These are phyloP conservation scores for Xenopus borealis DNA, from an alignment of 2,113 vertebrate genomes.

Conservation along the genomic window DNA sequence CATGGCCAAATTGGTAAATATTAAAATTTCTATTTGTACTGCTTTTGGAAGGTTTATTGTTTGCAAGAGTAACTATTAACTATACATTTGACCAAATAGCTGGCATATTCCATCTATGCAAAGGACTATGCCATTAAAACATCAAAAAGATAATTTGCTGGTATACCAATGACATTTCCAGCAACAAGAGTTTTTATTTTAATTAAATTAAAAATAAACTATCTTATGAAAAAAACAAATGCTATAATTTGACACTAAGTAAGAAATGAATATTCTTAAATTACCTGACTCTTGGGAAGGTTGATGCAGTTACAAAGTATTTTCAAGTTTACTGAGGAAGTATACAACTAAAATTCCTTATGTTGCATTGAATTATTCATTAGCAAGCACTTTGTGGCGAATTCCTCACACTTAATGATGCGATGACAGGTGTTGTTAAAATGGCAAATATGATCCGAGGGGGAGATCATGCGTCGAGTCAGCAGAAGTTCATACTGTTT, in stretches of 20 bases:
- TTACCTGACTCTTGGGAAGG: not conserved
- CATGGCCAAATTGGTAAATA: too few species aligned
- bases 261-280: not conserved
- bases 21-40: too few species aligned
- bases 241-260: not conserved
- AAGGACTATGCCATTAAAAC: too few species aligned
- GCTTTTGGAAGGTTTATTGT: too few species aligned
- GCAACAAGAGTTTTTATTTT: not conserved
- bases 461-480: constrained; percentile 12
- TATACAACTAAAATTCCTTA: not conserved
- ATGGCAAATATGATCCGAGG: constrained; percentile 17
- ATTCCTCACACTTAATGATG: constrained; percentile 28
- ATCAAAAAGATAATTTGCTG: too few species aligned
- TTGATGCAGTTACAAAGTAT: not conserved
- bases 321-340: not conserved
- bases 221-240: not conserved
- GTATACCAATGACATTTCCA: not conserved
- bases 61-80: too few species aligned
- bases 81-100: too few species aligned
- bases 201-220: not conserved
- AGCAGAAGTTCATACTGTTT: constrained; percentile 15
- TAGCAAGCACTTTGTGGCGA: constrained; percentile 20
- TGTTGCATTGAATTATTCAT: constrained; percentile 23
- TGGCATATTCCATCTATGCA: too few species aligned
- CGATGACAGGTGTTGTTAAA: constrained; percentile 25